Evolutionary conservation across 2,888 invertebrate genomes (phyloP).

Genomic region (Pyrrhosoma nymphula): DNA sequence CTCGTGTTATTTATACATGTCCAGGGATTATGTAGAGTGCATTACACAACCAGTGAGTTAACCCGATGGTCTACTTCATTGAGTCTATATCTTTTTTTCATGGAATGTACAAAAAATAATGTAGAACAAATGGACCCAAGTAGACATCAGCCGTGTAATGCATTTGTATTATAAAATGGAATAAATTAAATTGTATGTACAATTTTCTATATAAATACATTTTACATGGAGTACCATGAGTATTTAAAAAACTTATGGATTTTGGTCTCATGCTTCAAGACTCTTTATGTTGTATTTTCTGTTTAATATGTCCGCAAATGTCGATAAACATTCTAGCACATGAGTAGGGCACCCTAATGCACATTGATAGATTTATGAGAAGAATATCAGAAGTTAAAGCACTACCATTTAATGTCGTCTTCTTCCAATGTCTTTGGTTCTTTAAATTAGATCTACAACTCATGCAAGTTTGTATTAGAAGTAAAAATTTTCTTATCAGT

Average conservation of each 20-base stretch:
- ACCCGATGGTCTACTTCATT: constrained; percentile 24
- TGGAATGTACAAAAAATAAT: constrained; percentile 62
- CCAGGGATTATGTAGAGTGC: constrained; percentile 33
- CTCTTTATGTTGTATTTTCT: not conserved
- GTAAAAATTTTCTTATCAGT: not conserved
- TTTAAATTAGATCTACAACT: constrained; percentile 35
- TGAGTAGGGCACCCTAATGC: constrained; percentile 47
- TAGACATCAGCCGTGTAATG: constrained; percentile 52
- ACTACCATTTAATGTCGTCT: constrained; percentile 48
- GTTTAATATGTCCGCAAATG: not conserved
- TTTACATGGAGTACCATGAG: constrained; percentile 49
- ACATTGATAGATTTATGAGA: constrained; percentile 49
- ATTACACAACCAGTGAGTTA: constrained; percentile 59
- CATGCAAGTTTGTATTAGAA: constrained; percentile 8
- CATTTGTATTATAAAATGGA: constrained; percentile 41
- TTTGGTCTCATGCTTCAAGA: not conserved
- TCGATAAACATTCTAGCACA: not conserved
- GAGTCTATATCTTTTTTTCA: constrained; percentile 53
- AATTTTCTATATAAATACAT: constrained; percentile 38
- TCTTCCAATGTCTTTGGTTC: constrained; percentile 28
- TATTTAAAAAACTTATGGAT: not conserved
- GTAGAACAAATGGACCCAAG: constrained; percentile 61
- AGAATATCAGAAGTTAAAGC: constrained; percentile 42
- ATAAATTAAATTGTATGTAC: constrained; percentile 53
- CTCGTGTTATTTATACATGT: constrained; percentile 7